Evolutionary conservation across 1,140 invertebrate species (phyloP).

Genomic region (Orchestia grillus): DNA sequence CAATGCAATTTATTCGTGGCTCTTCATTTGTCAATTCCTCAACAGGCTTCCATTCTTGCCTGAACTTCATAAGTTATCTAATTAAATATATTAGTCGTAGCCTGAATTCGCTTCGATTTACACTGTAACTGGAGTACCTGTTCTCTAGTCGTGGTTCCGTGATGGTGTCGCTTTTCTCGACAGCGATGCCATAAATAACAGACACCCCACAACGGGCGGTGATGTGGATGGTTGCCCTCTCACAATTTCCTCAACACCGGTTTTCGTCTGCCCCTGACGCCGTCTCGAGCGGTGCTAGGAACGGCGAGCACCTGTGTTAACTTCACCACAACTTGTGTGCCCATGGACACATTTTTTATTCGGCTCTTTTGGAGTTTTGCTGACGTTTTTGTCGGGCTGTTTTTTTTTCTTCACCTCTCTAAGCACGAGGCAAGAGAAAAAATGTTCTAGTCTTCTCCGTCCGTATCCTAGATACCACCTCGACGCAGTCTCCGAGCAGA

Average conservation of each 20-base stretch:
- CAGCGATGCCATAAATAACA: background rate
- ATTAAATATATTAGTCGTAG: too few species aligned
- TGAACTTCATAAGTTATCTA: too few species aligned
- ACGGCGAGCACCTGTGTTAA: background rate
- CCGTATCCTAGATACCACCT: background rate
- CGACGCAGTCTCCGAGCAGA: background rate
- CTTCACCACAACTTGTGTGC: background rate
- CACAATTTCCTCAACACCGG: background rate
- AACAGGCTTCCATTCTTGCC: too few species aligned
- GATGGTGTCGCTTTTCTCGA: background rate
- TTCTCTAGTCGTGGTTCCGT: background rate
- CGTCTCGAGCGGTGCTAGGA: background rate
- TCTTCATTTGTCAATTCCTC: too few species aligned
- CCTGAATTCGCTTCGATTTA: too few species aligned
- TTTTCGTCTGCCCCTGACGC: background rate
- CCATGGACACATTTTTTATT: background rate
- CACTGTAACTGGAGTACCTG: too few species aligned
- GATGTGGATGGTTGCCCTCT: background rate
- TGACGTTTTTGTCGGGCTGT: background rate
- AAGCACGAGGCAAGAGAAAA: background rate
- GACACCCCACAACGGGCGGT: background rate
- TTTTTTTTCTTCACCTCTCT: background rate
- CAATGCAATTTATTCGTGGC: too few species aligned
- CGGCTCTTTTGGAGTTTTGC: background rate
- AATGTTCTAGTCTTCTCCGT: background rate